Base-by-base conservation (phyloP, 1,140 invertebrate genomes). In the Meloidogyne exigua region DNA sequence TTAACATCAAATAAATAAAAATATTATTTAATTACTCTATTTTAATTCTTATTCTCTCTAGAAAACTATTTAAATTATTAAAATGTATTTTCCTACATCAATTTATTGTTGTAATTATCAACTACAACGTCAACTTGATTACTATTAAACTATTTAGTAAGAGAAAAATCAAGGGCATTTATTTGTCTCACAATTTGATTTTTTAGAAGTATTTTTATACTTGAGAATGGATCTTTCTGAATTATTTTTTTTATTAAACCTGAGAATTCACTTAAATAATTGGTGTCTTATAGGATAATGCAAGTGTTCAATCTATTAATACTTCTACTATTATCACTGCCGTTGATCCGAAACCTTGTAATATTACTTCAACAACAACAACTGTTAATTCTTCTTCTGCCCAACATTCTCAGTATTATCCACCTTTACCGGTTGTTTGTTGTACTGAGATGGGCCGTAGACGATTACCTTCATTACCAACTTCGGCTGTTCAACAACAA, bases 401-500 rank as follows among this genome's bases (percentile, higher is more conserved):
- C 21, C 49, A 57, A 57, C 49, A 67, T 26, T 67, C 15, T 25
- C 23, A 67, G 7, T 44, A 72, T 26, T 44, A 72, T 26, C 72
- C 28, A 66, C 69, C 42, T 64, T 36, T 42, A 25, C 62, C 23
- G 28, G 28, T 74, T 36, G 49, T 68, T 66, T 23, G 25, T 66
- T 23, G 25, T 49, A 13, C 69, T 39, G 84, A 84, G 77, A 86
- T 87, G 85, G 85, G 85, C 68, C 80, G 85, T 63, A 83, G 85
- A 44, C 83, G 83, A 76, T 81, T 86, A 72, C 85, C 85, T 63
- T 84, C 84, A 44, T 75, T 86, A 42, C 85, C 85, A 57, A 64
- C 78, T 5, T 62, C 28, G 23, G 23, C 36, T 25, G 39, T 26
- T 4, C 68, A 70, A 62, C 68, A 28, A 42, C 79, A 81, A 44